These are phyloP conservation scores for Volucella inflata DNA, from an alignment of 2,888 invertebrate genomes.

Conservation along the genomic window DNA sequence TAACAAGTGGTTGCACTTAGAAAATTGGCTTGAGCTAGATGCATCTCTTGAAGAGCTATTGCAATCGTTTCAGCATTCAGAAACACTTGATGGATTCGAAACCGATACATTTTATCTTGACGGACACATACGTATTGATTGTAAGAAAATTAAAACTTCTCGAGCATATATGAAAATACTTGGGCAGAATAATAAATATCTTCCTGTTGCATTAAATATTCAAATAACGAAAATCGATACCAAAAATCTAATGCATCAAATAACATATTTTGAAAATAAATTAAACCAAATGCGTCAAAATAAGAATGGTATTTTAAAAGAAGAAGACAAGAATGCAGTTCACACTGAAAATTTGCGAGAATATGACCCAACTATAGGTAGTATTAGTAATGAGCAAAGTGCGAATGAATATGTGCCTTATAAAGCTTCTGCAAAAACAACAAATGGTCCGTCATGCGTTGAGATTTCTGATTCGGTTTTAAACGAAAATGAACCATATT, in stretches of 20 bases:
- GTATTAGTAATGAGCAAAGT: conserved; percentile 7
- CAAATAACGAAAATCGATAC: conserved; percentile 46
- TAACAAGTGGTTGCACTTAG: conserved; percentile 74
- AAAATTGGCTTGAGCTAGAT: conserved; percentile 71
- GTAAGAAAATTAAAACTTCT: conserved; percentile 45
- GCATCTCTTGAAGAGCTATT: conserved; percentile 52
- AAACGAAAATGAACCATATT: conserved; percentile 67
- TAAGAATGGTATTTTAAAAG: background rate
- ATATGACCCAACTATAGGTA: conserved; percentile 58
- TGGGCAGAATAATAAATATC: conserved; percentile 41
- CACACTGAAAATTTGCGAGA: conserved; percentile 46
- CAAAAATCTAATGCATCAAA: conserved; percentile 47
- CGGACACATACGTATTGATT: conserved; percentile 60
- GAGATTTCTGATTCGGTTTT: conserved; percentile 29
- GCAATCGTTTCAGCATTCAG: conserved; percentile 25
- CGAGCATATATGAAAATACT: conserved; percentile 49
- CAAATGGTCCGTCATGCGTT: conserved; percentile 3
- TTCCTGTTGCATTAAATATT: conserved; percentile 53
- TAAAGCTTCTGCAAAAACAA: conserved; percentile 54
- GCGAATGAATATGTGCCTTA: conserved; percentile 62
- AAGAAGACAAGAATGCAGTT: background rate
- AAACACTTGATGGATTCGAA: conserved; percentile 60
- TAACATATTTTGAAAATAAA: conserved; percentile 39
- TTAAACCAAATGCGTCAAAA: background rate
- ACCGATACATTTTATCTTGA: conserved; percentile 43